Evolutionary conservation across 2,797 vertebrate genomes (phyloP), one percentile per base, ranked within the genome.

Genomic region (Okamejei kenojei): DNA sequence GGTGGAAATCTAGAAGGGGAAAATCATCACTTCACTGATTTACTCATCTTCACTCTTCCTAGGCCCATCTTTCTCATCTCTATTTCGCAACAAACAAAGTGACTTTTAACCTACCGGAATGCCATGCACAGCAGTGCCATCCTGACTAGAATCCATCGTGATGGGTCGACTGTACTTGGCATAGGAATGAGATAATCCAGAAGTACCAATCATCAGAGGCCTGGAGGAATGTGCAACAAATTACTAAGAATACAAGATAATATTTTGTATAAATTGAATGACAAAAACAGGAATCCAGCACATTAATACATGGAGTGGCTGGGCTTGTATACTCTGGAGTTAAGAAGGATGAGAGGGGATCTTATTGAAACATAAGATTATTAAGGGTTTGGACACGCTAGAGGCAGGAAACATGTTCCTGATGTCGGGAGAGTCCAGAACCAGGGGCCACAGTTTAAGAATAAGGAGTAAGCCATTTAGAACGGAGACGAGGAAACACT

Each of bases 131-230:
- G 93, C 54, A 19, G 93, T 26, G 29, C 88, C 29, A 19, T 26
- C 93, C 35, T 73, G 90, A 32, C 81, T 63, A 38, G 93, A 35
- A 26, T 94, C 93, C 80, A 93, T 71, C 10, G 76, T 88, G 32
- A 94, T 73, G 7, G 94, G 80, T 10, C 94, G 93, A 68, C 94
- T 93, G 63, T 93, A 94, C 88, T 94, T 95, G 1, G 94, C 93
- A 10, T 93, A 86, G 0, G 94, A 94, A 13, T 94, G 94, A 58
- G 93, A 81, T n/a, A 93, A 81, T 1, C 65, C 86, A 1, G 93
- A 93, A 71, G 61, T 94, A 93, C 94, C 81, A 93, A 94, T 94
- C 94, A 94, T 94, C 54, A 93, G 86, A 6, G 94, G 94, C 74
- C 94, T 94, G 58, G 26, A 65, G 77, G 38, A 93, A 61, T 26